Evolutionary conservation across 2,113 vertebrate species (phyloP).

Genomic region (Puffinus mauretanicus): DNA sequence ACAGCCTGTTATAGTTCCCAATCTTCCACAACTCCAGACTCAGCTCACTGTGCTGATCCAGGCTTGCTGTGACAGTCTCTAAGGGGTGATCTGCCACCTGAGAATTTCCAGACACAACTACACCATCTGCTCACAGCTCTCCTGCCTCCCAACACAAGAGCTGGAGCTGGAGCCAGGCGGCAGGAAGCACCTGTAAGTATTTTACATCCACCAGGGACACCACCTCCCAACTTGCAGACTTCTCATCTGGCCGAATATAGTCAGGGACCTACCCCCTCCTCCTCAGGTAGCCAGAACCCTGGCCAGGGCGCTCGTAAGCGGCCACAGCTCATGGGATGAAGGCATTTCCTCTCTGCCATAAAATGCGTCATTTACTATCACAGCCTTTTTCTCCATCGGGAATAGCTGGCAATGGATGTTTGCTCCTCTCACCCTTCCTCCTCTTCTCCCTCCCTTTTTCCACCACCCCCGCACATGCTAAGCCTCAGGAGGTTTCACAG

Average conservation of each 20-base stretch:
- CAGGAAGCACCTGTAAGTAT: constrained; percentile 54
- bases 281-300: constrained; percentile 21
- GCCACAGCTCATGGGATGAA: constrained; percentile 11
- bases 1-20: not conserved
- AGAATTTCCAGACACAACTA: constrained; percentile 49
- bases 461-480: not conserved
- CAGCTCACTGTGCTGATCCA: not conserved
- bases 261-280: not conserved
- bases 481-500: not conserved
- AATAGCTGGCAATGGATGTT: not conserved
- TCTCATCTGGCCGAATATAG: not conserved
- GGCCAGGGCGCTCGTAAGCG: not conserved
- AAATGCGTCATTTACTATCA: constrained; percentile 30
- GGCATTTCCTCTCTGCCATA: constrained; percentile 41
- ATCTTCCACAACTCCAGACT: not conserved
- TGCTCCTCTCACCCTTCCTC: not conserved
- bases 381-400: not conserved
- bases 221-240: constrained; percentile 14
- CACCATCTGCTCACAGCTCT: constrained; percentile 13
- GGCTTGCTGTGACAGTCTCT: not conserved
- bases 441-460: not conserved
- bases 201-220: constrained; percentile 29
- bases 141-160: not conserved
- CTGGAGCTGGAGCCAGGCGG: not conserved
- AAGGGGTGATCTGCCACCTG: constrained; percentile 20